phyloP scores from a whole-genome alignment of 2,888 invertebrate genomes.

The Helicoverpa assulta region DNA sequence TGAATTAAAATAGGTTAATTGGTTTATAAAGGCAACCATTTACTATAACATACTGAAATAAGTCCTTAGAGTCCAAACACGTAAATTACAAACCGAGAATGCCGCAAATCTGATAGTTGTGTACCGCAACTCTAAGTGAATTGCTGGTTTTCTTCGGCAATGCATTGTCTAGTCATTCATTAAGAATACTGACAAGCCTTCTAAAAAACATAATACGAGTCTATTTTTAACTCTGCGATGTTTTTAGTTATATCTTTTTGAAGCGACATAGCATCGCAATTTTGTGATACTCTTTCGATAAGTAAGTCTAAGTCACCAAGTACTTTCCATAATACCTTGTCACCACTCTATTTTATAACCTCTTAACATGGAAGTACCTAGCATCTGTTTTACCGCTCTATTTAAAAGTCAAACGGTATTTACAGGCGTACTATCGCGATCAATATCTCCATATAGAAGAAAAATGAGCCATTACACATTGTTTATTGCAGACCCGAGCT shows the following conservation, averaged over 20 bases:
- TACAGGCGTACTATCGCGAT: conserved; percentile 20
- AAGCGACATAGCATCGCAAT: too few species aligned
- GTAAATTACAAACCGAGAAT: neutral
- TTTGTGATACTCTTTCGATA: too few species aligned
- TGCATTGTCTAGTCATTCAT: too few species aligned
- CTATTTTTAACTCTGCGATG: too few species aligned
- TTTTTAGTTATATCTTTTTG: too few species aligned
- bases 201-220: too few species aligned
- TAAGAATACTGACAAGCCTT: too few species aligned
- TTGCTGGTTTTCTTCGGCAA: neutral
- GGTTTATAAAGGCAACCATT: conserved; percentile 19
- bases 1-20: conserved; percentile 37
- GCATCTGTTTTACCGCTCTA: conserved; percentile 18
- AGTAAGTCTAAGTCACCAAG: too few species aligned
- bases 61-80: neutral
- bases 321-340: neutral
- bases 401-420: conserved; percentile 49
- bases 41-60: conserved; percentile 7
- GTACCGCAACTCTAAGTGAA: too few species aligned
- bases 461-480: conserved; percentile 50
- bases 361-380: conserved; percentile 10
- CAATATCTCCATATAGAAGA: conserved; percentile 33
- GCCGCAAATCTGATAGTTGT: neutral
- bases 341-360: conserved; percentile 13
- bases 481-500: conserved; percentile 32